A percentile compares a stretch with the other conserved stretches of the same genome.
These are phyloP conservation scores for Propithecus deckenii DNA, from an alignment of 2,797 vertebrate species.

Conservation along the genomic window DNA sequence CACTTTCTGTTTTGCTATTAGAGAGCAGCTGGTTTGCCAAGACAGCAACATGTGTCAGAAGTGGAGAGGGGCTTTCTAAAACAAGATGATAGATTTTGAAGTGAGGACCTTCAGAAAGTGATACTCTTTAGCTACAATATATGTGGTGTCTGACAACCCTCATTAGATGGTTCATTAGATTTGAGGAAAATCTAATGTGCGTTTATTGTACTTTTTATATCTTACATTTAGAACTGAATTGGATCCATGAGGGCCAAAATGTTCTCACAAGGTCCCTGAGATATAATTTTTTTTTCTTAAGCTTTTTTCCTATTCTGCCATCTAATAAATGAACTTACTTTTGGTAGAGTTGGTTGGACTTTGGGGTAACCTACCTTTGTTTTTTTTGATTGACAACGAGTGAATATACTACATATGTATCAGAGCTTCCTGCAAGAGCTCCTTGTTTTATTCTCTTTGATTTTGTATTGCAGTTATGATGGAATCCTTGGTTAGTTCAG, in stretches of 20 bases:
- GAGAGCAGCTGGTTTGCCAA: neutral
- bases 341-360: slow-evolving; percentile 11
- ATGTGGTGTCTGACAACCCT: neutral
- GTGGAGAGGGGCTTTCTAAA: neutral
- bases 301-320: neutral
- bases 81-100: neutral
- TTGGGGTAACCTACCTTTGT: neutral
- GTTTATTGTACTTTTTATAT: neutral
- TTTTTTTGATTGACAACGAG: neutral
- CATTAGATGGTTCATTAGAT: neutral
- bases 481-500: slow-evolving; percentile 40
- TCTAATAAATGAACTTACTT: neutral
- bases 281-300: neutral
- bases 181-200: neutral
- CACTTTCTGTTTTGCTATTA: slow-evolving; percentile 22
- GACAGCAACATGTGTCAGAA: neutral
- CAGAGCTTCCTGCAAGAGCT: neutral
- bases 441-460: slow-evolving; percentile 51
- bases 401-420: neutral
- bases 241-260: neutral
- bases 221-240: slow-evolving; percentile 15
- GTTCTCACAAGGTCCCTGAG: neutral
- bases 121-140: neutral
- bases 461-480: slow-evolving; percentile 58
- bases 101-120: neutral